Evolutionary conservation across 2,113 vertebrate species (phyloP), one percentile per base, ranked within the genome.

Genomic region (Lamprologus ornatipinnis): DNA sequence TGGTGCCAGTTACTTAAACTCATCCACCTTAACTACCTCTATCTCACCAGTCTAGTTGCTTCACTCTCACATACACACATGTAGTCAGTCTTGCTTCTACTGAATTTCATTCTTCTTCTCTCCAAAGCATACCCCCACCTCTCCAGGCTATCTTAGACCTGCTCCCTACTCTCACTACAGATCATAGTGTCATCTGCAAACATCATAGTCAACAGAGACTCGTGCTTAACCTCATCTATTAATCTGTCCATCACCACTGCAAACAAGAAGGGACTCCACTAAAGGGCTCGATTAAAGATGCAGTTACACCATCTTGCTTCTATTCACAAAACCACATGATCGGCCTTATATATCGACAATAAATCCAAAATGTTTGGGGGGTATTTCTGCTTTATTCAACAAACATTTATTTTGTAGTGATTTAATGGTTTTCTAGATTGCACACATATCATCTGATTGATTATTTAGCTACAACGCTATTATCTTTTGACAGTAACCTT

Each of bases 291-390:
- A 54, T 35, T 83, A 47, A 58, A 58, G 28, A 78, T 81, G 51
- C 53, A 28, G 79, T n/a, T 73, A 26, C 31, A 35, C 68, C 40
- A 73, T 23, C n/a, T 23, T 75, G 40, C 15, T 75, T 75, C 21
- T 47, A 47, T 17, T 78, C 17, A 51, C 42, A 78, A 51, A 57
- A 21, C 4, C 37, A 21, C 28, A 23, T 73, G 51, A 73, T 47
- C 14, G 33, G 68, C 68, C 15, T 31, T 31, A 8, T 65, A 65
- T 65, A 65, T 65, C 1, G 1, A 49, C 17, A 78, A 31, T n/a
- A 12, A 51, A 31, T 78, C 15, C 10, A 28, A 31, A 28, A 51
- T 78, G 45, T 51, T 31, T 31, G 21, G 5, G 5, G 1, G 0
- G 0, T 2, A 10, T 73, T 49, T 19, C 70, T 49, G 42, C 26